These are phyloP conservation scores for Zygogramma bicolorata DNA, from an alignment of 2,888 invertebrate species.

Conservation along the genomic window DNA sequence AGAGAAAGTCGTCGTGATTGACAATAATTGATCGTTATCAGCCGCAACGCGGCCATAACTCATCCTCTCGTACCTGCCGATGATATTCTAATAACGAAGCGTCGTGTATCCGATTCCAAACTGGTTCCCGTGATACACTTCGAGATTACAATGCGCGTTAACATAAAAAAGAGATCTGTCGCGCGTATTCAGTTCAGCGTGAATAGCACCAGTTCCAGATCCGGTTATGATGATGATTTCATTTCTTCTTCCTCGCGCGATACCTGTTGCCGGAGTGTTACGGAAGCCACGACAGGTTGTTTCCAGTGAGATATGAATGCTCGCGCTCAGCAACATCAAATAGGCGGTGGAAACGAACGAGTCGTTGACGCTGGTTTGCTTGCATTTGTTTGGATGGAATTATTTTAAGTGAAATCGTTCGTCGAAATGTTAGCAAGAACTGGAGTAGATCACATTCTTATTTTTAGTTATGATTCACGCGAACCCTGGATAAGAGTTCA, in stretches of 20 bases:
- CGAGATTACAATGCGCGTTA: neutral
- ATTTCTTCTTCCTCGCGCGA: constrained; percentile 4
- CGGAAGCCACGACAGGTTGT: constrained; percentile 7
- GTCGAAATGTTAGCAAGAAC: no score
- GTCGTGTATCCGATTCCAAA: neutral
- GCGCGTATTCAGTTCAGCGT: neutral
- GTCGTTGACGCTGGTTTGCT: no score
- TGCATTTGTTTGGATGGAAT: no score
- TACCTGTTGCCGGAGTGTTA: neutral
- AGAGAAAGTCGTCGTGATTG: neutral
- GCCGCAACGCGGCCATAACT: neutral
- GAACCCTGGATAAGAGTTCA: no score
- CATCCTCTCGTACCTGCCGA: neutral
- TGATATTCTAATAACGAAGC: constrained; percentile 5
- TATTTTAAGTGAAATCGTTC: no score
- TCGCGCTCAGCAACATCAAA: no score
- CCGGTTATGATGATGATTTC: constrained; percentile 1
- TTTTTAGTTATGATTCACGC: no score
- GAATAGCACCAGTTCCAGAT: constrained; percentile 3
- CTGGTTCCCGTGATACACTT: constrained; percentile 2
- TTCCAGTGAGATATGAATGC: neutral
- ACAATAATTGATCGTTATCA: neutral
- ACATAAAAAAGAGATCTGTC: constrained; percentile 9
- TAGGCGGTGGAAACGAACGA: no score
- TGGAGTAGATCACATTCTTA: no score